A percentile compares a stretch with the other conserved stretches of the same genome.
phyloP scores from a whole-genome alignment of 1,140 invertebrate species.

The Artemia franciscana region DNA sequence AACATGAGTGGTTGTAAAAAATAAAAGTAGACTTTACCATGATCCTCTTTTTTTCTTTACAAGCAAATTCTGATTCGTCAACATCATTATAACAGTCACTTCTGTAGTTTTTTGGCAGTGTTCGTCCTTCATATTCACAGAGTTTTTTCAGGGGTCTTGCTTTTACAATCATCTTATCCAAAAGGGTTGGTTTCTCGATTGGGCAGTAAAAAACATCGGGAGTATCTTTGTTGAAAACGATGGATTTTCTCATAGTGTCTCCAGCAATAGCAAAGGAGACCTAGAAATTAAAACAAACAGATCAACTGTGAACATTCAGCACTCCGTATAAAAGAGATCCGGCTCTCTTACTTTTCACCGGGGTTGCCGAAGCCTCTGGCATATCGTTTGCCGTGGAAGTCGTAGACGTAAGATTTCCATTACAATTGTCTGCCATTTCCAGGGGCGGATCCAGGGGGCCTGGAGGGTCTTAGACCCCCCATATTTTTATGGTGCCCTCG shows the following conservation, averaged over 20 bases:
- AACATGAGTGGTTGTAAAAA: no score
- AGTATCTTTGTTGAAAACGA: slow-evolving; percentile 57
- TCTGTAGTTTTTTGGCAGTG: slow-evolving; percentile 44
- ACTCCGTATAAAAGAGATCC: no score
- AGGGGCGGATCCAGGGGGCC: no score
- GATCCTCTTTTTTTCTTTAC: slow-evolving; percentile 56
- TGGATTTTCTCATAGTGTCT: slow-evolving; percentile 52
- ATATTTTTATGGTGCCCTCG: no score
- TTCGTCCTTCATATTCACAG: slow-evolving; percentile 45
- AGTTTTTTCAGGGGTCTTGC: slow-evolving; percentile 41
- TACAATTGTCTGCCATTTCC: no score
- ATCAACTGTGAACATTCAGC: no score
- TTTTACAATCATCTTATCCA: slow-evolving; percentile 25
- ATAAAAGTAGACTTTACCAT: slow-evolving; percentile 34
- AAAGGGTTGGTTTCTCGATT: slow-evolving; percentile 36
- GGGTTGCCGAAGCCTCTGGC: no score
- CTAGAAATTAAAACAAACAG: no score
- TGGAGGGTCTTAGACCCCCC: no score
- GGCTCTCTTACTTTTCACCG: no score
- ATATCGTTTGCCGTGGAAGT: no score
- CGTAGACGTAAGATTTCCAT: no score
- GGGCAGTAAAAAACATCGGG: slow-evolving; percentile 63
- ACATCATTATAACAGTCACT: slow-evolving; percentile 58
- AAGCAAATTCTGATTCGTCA: slow-evolving; percentile 52
- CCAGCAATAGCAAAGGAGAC: slow-evolving; percentile 21